Evolutionary conservation across 2,797 vertebrate genomes (phyloP), one percentile per base, ranked within the genome.

Genomic region (Spinus olivaceus): DNA sequence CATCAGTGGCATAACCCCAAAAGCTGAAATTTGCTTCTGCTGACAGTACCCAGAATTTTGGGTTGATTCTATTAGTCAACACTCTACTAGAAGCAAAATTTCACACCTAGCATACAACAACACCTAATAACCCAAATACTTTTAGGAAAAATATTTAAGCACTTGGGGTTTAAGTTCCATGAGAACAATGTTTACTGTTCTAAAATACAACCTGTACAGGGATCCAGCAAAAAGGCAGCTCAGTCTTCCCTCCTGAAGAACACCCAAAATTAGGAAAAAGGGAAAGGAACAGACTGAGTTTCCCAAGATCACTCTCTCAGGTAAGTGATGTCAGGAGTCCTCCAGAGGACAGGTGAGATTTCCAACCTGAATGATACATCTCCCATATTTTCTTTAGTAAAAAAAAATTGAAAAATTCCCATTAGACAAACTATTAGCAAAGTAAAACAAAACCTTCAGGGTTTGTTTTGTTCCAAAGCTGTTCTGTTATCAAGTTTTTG

Each of bases 391-490:
- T 27, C 2, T 33, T 33, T 2, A 56, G 5, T 4, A 1, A 39
- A 39, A 14, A 41, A 67, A 8, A 47, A 8, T 7, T 57, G 3
- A 11, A 14, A 44, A 30, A 47, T 0, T 23, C 2, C 23, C 8
- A 16, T 51, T 63, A 84, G 37, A 25, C 37, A 47, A 81, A 51
- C 21, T 35, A 90, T 53, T 66, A 67, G 5, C 6, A 50, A 76
- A 81, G 18, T 14, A 27, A 60, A 76, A 12, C n/a, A 81, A 72
- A 44, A 33, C 70, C 86, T 76, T 61, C 8, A 12, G 44, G 37
- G 47, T 56, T 32, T 80, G 56, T 9, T 90, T 94, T 80, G 57
- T 73, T 87, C 70, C 25, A 76, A 84, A 86, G 41, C 63, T 56
- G n/a, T 32, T 56, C 32, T 72, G 66, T 69, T 77, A 72, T 4